Percentiles rank a stretch among this genome's conserved stretches.
These are phyloP conservation scores for Apostichopus parvimensis DNA, from an alignment of 35 echinoderm and acorn worm genomes.

Conservation along the genomic window DNA sequence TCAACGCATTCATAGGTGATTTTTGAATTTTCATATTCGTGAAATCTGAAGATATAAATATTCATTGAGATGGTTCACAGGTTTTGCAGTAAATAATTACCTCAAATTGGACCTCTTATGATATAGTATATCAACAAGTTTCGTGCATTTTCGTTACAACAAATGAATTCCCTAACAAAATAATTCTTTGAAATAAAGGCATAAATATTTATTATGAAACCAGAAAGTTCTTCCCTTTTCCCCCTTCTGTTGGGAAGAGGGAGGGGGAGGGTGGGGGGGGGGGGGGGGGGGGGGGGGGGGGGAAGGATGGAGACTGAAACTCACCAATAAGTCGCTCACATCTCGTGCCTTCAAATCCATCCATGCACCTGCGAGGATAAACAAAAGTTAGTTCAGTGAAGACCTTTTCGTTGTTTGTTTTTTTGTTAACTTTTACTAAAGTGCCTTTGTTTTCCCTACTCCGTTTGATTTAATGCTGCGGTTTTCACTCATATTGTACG, in stretches of 20 bases:
- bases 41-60: not conserved
- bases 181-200: not conserved
- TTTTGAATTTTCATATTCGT: not conserved
- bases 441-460: too few species aligned
- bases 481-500: not conserved
- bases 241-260: not conserved
- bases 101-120: not conserved
- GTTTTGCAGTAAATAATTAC: not conserved
- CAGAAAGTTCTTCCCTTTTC: not conserved
- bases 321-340: slow-evolving; percentile 5
- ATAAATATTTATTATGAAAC: not conserved
- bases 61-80: not conserved
- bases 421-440: too few species aligned
- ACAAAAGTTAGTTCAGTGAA: not conserved
- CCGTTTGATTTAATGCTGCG: not conserved
- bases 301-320: not conserved
- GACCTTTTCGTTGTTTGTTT: too few species aligned
- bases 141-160: slow-evolving; percentile 9
- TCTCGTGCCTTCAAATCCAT: slow-evolving; percentile 6
- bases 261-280: too few species aligned
- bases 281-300: too few species aligned
- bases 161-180: not conserved
- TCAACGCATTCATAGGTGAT: not conserved
- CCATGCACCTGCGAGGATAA: slow-evolving; percentile 3
- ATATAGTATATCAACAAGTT: not conserved